Evolutionary conservation across 2,888 invertebrate species (phyloP).

Genomic region (Ennomos erosarius): DNA sequence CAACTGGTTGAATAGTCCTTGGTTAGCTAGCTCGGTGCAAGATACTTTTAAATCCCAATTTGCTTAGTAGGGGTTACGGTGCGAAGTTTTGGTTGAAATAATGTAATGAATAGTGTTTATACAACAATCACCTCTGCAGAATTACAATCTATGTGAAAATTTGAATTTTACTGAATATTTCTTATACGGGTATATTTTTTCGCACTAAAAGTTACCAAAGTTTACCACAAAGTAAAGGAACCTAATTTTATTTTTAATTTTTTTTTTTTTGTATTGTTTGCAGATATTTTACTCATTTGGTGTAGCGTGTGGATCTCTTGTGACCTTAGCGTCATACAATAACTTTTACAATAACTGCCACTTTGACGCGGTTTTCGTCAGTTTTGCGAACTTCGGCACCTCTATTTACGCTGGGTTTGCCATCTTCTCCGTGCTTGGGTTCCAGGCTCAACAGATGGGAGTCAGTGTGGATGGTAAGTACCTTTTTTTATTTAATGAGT

Average conservation of each 20-base stretch:
- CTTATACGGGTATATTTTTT: not conserved
- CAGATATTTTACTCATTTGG: conserved; percentile 93
- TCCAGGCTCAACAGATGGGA: conserved; percentile 88
- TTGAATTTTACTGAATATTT: not conserved
- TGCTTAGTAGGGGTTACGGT: conserved; percentile 11
- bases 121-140: no score
- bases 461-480: conserved; percentile 84
- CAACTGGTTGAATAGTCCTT: no score
- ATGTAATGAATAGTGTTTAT: not conserved
- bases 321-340: conserved; percentile 91
- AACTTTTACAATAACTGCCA: conserved; percentile 89
- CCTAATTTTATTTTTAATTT: not conserved
- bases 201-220: no score
- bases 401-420: conserved; percentile 92
- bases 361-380: conserved; percentile 90
- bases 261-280: conserved; percentile 2
- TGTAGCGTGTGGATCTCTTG: conserved; percentile 89
- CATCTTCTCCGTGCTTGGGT: conserved; percentile 92
- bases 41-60: conserved; percentile 28
- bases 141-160: no score
- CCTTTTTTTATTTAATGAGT: not conserved
- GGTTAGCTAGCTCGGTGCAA: conserved; percentile 22
- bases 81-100: conserved; percentile 8
- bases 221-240: no score
- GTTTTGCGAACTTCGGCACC: conserved; percentile 88